Conservation (phyloP, 2,888 invertebrate genomes). For the Phortica magna region DNA sequence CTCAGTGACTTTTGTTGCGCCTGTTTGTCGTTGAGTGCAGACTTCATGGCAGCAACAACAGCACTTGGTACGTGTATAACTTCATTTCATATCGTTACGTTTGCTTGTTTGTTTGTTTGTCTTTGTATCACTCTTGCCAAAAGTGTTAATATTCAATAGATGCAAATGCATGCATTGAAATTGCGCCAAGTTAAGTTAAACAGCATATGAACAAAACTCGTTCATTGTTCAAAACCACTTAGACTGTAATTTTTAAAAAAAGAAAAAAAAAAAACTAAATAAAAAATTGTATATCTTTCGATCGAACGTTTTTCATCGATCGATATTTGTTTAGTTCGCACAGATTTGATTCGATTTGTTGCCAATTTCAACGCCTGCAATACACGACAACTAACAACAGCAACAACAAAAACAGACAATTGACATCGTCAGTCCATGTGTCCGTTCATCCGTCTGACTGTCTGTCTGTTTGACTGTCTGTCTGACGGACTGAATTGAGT, state of each 20-base stretch:
- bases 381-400: constrained; percentile 15
- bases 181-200: not conserved
- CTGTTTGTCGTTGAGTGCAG: constrained; percentile 52
- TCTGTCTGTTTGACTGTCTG: not conserved
- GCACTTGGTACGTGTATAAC: constrained; percentile 7
- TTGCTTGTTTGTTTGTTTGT: not conserved
- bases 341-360: constrained; percentile 68
- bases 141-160: constrained; percentile 37
- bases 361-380: constrained; percentile 68
- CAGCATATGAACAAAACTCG: constrained; percentile 24
- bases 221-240: constrained; percentile 38
- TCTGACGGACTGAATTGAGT: not conserved
- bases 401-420: constrained; percentile 14
- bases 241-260: constrained; percentile 47
- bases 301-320: constrained; percentile 46
- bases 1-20: constrained; percentile 42
- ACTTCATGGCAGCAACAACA: constrained; percentile 52
- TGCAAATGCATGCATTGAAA: constrained; percentile 29
- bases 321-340: constrained; percentile 40
- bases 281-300: constrained; percentile 31
- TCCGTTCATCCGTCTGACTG: not conserved
- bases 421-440: constrained; percentile 51
- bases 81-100: not conserved
- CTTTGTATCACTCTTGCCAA: not conserved
- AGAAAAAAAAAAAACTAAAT: too few species aligned